A percentile compares a stretch with the other conserved stretches of the same genome.
phyloP scores from a whole-genome alignment of 92 coral and sea anemone genomes.

The Plumapathes pennacea region DNA sequence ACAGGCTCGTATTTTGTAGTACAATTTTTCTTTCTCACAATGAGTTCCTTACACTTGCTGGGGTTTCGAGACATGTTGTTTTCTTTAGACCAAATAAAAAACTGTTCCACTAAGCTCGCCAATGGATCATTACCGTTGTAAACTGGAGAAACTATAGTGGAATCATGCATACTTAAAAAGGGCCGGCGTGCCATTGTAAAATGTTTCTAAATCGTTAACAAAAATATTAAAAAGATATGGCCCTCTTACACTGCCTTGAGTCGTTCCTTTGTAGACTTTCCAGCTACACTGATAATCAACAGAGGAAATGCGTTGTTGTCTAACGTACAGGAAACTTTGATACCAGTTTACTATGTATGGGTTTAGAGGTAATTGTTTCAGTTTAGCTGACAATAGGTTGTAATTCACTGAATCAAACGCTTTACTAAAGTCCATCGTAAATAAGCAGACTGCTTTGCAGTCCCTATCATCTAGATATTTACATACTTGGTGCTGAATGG shows the following conservation, averaged over 20 bases:
- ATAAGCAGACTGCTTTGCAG: slow-evolving; percentile 53
- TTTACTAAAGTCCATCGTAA: slow-evolving; percentile 64
- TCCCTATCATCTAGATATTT: slow-evolving; percentile 42
- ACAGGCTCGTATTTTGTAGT: slow-evolving; percentile 7
- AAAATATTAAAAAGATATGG: slow-evolving; percentile 39
- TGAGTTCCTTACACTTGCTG: slow-evolving; percentile 27
- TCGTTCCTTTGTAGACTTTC: slow-evolving; percentile 28
- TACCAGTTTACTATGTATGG: slow-evolving; percentile 46
- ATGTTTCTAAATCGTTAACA: slow-evolving; percentile 22
- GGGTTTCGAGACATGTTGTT: slow-evolving; percentile 32
- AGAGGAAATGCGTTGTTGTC: slow-evolving; percentile 22
- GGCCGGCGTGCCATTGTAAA: slow-evolving; percentile 10
- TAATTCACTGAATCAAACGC: slow-evolving; percentile 59
- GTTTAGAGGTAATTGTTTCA: slow-evolving; percentile 31
- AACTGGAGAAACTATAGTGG: slow-evolving; percentile 26
- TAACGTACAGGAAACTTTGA: slow-evolving; percentile 1
- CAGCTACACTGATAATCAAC: slow-evolving; percentile 2
- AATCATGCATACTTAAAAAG: slow-evolving; percentile 44
- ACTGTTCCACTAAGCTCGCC: slow-evolving; percentile 32
- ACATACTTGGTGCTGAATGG: slow-evolving; percentile 43
- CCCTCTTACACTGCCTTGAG: slow-evolving; percentile 53
- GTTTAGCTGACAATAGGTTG: slow-evolving; percentile 20
- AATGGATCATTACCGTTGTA: slow-evolving; percentile 15
- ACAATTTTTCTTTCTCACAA: slow-evolving; percentile 36
- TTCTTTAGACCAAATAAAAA: slow-evolving; percentile 33